phyloP scores from a whole-genome alignment of 2,113 vertebrate species.

The Phocoena phocoena region DNA sequence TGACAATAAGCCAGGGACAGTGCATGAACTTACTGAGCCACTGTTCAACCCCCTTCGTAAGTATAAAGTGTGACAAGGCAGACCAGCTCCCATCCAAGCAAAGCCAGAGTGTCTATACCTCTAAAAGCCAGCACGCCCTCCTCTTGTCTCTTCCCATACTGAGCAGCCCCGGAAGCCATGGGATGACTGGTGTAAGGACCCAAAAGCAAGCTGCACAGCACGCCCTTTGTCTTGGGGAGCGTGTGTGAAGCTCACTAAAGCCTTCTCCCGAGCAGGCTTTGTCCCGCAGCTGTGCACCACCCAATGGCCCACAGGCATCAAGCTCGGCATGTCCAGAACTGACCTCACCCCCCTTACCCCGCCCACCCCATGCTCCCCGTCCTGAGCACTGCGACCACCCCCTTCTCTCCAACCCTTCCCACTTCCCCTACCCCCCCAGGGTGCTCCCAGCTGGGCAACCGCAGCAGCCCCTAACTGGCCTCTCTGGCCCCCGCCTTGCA shows the following conservation, averaged over 20 bases:
- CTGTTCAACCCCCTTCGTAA: background rate
- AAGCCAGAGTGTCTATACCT: background rate
- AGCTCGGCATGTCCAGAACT: background rate
- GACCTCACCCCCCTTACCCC: background rate
- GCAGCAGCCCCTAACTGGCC: background rate
- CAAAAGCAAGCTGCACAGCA: background rate
- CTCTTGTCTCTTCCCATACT: background rate
- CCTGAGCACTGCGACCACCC: background rate
- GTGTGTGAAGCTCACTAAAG: background rate
- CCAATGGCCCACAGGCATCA: rapidly evolving
- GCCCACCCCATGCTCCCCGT: too few species aligned
- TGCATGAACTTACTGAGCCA: background rate
- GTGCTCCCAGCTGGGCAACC: background rate
- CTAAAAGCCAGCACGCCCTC: background rate
- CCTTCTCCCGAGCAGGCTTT: background rate
- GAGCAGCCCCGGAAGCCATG: background rate
- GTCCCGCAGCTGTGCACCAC: rapidly evolving
- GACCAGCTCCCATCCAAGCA: background rate
- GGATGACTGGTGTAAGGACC: background rate
- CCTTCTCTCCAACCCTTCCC: background rate
- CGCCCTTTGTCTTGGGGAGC: too few species aligned
- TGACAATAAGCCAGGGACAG: background rate
- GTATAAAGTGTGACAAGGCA: background rate
- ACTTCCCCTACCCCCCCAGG: too few species aligned
- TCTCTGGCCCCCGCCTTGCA: background rate